Conservation (phyloP, 2,113 vertebrate species). For the Sylvia atricapilla region DNA sequence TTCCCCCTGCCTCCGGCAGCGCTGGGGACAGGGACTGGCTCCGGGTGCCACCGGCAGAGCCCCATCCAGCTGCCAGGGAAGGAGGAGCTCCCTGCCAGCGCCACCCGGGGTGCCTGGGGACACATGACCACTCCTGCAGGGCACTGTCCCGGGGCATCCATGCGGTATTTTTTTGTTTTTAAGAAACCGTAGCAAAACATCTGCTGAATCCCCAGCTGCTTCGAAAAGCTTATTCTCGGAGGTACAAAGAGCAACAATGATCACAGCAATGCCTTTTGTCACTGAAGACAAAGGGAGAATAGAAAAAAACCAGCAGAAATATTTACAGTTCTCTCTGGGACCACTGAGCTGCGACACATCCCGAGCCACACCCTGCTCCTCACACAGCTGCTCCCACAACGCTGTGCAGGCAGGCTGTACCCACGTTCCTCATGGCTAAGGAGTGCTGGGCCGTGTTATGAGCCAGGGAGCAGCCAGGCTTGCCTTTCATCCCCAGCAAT, state of each 20-base stretch:
- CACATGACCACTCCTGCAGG: neutral
- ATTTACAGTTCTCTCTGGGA: neutral
- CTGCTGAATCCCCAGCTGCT: neutral
- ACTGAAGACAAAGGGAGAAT: neutral
- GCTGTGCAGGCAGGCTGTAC: neutral
- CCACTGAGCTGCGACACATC: neutral
- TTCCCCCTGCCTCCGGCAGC: neutral
- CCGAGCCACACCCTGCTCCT: neutral
- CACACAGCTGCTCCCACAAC: neutral
- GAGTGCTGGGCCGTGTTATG: rapidly evolving
- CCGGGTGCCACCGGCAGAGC: neutral
- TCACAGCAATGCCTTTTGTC: neutral
- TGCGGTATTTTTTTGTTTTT: rapidly evolving
- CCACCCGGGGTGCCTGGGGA: neutral
- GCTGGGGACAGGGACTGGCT: neutral
- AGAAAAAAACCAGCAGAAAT: neutral
- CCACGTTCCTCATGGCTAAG: rapidly evolving
- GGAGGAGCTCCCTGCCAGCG: neutral
- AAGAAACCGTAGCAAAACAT: neutral
- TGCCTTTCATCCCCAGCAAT: neutral
- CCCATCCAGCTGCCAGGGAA: neutral
- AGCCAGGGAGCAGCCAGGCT: neutral
- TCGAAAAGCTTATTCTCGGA: neutral
- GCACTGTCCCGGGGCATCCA: neutral
- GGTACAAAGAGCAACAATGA: neutral